phyloP scores from a whole-genome alignment of 2,797 vertebrate species.

The Xenops minutus region DNA sequence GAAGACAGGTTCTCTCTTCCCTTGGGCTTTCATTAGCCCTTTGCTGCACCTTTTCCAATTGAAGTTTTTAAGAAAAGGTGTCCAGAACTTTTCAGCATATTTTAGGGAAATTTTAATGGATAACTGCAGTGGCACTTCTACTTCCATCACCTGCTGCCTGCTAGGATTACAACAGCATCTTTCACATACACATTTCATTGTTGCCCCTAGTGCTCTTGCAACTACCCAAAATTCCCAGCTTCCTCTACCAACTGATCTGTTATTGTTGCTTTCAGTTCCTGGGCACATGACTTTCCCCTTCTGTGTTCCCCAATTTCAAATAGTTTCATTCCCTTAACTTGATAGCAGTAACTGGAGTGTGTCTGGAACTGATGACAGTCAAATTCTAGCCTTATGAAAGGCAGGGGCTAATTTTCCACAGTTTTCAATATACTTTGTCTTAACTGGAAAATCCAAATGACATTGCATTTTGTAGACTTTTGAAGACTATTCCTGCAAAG shows the following conservation, averaged over 20 bases:
- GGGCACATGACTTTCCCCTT: background rate
- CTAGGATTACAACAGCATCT: background rate
- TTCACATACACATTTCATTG: background rate
- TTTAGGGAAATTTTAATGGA: background rate
- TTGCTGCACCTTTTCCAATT: background rate
- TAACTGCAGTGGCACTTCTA: background rate
- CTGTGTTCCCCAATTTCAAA: background rate
- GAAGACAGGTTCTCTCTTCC: background rate
- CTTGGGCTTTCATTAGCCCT: background rate
- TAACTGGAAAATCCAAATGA: background rate
- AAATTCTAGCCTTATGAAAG: background rate
- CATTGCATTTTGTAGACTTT: background rate
- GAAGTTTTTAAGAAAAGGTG: background rate
- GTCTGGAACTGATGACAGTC: background rate
- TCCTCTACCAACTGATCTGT: background rate
- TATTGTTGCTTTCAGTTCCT: background rate
- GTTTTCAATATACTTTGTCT: background rate
- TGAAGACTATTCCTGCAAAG: background rate
- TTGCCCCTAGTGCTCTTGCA: background rate
- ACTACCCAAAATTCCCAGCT: background rate
- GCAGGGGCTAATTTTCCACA: background rate
- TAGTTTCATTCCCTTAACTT: background rate
- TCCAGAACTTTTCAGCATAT: background rate
- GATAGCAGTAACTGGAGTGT: background rate
- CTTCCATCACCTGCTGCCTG: background rate